Base-by-base conservation (phyloP, 2,888 invertebrate genomes). In the Myathropa florea region DNA sequence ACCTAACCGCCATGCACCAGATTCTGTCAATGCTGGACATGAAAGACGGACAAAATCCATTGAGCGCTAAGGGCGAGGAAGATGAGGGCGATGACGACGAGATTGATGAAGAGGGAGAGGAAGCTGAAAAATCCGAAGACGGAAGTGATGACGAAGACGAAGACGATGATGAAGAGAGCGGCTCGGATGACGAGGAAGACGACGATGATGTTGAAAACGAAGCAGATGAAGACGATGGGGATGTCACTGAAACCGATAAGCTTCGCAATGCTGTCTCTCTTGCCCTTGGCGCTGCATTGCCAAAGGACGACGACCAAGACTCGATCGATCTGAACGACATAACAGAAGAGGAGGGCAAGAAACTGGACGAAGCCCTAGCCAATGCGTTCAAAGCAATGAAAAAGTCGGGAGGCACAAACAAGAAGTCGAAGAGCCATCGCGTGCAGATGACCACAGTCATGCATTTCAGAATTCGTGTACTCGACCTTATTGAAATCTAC, bases 241-340 rank as follows among this genome's bases (percentile, higher is more conserved):
- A 95, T 75, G 94, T 95, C 90, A 95, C 95, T 60, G 94, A 94
- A 4, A 95, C 95, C 53, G 96, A 96, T 88, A 95, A 95, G 90
- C 92, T 97, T 18, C 94, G 95, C 89, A 92, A 95, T 90, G 96
- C 96, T 0, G 94, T 97, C 3, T 95, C 95, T 80, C 94, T 95
- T 90, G 97, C 96, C 0, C 92, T 97, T 7, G 68, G 75, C 12
- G 70, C 88, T 6, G 79, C 80, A 3, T 81, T 81, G 0, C 94
- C 93, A 3, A 92, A 91, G 64, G 94, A 94, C 89, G 94, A 94
- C 3, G 96, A 96, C 80, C 93, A 94, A 60, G 95, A 95, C 89
- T 96, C 96, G 85, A 92, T 96, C 33, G 96, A 97, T 90, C 94
- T 96, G 1, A 96, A 96, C 90, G 94, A 96, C 89, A 94, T 97